Conservation (phyloP, 2,797 vertebrate genomes). For the Oophaga sylvatica region DNA sequence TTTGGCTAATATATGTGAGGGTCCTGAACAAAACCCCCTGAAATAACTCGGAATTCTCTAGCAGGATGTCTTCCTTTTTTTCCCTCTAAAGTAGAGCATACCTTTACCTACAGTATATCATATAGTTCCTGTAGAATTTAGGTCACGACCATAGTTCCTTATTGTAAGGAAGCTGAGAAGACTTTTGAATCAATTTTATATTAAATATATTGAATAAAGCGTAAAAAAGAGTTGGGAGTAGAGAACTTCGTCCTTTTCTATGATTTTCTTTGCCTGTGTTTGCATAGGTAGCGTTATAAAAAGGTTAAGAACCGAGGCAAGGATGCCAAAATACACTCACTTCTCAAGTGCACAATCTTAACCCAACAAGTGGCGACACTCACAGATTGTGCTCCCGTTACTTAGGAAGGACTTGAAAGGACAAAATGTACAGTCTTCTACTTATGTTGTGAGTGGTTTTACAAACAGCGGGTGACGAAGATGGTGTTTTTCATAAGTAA, state of each 20-base stretch:
- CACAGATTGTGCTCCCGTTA: background rate
- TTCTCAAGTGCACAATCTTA: background rate
- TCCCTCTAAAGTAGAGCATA: too few relatives aligned
- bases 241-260: background rate
- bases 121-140: too few relatives aligned
- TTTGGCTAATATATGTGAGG: too few relatives aligned
- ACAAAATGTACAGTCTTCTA: background rate
- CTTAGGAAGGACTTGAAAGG: background rate
- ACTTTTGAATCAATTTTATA: background rate
- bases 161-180: background rate
- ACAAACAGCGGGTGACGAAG: background rate
- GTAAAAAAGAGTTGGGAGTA: background rate
- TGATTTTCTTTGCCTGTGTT: too few relatives aligned
- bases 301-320: slow-evolving; percentile 1
- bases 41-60: too few relatives aligned
- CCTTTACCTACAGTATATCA: too few relatives aligned
- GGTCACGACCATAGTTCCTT: background rate
- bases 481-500: background rate
- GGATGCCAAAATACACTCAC: background rate
- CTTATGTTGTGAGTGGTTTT: background rate
- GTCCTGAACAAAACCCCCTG: too few relatives aligned
- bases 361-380: background rate
- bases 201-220: background rate
- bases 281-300: background rate
- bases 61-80: too few relatives aligned